Conservation (phyloP, 2,888 invertebrate species). For the Volucella zonaria region DNA sequence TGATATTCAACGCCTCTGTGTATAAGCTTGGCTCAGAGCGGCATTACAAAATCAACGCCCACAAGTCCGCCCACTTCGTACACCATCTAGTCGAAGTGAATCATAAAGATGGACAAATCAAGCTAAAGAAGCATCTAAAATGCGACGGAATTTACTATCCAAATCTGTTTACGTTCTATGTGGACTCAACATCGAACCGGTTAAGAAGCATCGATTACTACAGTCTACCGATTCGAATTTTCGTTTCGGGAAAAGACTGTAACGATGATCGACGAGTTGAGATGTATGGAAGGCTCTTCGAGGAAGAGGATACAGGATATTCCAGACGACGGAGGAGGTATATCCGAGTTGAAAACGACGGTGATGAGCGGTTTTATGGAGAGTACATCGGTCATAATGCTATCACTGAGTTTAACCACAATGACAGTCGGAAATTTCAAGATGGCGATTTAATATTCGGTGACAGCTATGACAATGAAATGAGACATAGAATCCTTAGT, state of each 20-base stretch:
- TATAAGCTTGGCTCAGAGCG: constrained; percentile 91
- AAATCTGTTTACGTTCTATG: constrained; percentile 92
- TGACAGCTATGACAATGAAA: constrained; percentile 84
- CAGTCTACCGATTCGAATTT: constrained; percentile 89
- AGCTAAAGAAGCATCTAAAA: constrained; percentile 87
- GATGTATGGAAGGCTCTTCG: constrained; percentile 83
- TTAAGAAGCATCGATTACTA: constrained; percentile 92
- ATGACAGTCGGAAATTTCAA: constrained; percentile 79
- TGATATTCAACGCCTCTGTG: constrained; percentile 91
- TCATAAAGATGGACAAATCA: constrained; percentile 88
- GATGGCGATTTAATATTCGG: constrained; percentile 85
- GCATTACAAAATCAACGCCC: constrained; percentile 90
- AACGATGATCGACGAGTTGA: constrained; percentile 86
- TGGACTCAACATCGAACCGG: constrained; percentile 92
- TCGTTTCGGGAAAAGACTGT: constrained; percentile 89
- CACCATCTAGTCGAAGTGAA: constrained; percentile 90
- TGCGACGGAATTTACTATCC: constrained; percentile 93
- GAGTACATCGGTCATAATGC: constrained; percentile 74
- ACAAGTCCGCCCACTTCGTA: constrained; percentile 92
- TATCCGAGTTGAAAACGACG: constrained; percentile 69
- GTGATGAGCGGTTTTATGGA: constrained; percentile 81
- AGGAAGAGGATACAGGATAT: constrained; percentile 85
- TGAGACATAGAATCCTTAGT: constrained; percentile 83
- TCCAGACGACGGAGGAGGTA: constrained; percentile 81
- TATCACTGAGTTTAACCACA: constrained; percentile 75